phyloP scores from a whole-genome alignment of 2,113 vertebrate species.

The Corynorhinus townsendii region DNA sequence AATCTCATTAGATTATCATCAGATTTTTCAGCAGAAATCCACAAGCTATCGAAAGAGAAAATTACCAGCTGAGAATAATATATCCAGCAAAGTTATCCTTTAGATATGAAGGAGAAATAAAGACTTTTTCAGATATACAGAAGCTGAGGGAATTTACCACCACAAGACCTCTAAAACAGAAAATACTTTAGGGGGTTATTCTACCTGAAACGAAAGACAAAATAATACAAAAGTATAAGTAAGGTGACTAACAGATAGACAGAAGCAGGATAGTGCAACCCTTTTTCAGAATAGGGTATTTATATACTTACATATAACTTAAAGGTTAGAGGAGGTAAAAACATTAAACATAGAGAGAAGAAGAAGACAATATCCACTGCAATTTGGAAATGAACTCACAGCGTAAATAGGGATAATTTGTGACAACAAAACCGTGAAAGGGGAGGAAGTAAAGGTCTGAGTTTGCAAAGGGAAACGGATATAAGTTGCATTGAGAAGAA shows the following conservation, averaged over 20 bases:
- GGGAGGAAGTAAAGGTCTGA: no score
- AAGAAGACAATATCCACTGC: neutral
- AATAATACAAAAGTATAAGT: neutral
- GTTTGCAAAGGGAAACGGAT: no score
- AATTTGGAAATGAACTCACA: neutral
- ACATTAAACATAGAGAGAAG: neutral
- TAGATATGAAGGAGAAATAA: neutral
- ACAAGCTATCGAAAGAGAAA: neutral
- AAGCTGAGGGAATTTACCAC: neutral
- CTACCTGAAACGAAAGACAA: neutral
- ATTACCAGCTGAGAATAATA: neutral
- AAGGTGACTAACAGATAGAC: neutral
- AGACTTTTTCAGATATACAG: neutral
- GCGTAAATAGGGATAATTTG: no score
- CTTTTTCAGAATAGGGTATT: no score
- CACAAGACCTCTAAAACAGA: neutral
- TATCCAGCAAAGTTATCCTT: neutral
- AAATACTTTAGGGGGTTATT: neutral
- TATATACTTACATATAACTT: neutral
- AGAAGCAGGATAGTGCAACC: neutral
- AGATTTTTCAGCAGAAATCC: neutral
- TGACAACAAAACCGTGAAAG: no score
- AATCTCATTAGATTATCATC: neutral
- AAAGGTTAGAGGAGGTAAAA: neutral
- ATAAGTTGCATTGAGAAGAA: no score